A percentile compares a stretch with the other conserved stretches of the same genome.
These are phyloP conservation scores for Gallinago nigripennis DNA, from an alignment of 2,797 vertebrate species.

Conservation along the genomic window DNA sequence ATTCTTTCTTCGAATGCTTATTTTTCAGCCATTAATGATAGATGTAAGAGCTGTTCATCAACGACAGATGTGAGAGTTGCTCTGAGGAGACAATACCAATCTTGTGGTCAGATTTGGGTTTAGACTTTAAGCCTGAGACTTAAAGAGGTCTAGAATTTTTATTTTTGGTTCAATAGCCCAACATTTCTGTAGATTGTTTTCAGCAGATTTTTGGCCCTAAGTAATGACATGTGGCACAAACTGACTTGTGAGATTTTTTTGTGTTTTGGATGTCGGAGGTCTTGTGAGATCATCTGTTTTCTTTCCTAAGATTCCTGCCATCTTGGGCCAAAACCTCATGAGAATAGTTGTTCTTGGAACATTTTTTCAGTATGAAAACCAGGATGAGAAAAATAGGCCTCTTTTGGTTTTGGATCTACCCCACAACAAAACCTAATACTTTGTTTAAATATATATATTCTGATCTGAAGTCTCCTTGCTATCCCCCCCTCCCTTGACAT, in stretches of 20 bases:
- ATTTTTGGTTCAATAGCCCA: background rate
- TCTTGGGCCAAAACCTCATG: slow-evolving; percentile 61
- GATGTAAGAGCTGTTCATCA: background rate
- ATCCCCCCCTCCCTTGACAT: fast-evolving
- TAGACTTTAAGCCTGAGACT: background rate
- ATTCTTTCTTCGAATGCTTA: background rate
- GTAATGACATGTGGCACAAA: slow-evolving; percentile 40
- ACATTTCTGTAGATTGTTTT: slow-evolving; percentile 17
- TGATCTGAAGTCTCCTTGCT: background rate
- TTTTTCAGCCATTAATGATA: background rate
- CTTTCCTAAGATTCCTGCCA: slow-evolving; percentile 36
- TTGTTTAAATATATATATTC: background rate
- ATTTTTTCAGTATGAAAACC: slow-evolving; percentile 30
- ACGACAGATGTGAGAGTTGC: background rate
- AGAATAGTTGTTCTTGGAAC: slow-evolving; percentile 51
- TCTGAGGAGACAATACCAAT: background rate
- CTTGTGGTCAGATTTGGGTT: background rate
- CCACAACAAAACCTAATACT: slow-evolving; percentile 2
- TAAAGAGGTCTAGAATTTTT: background rate
- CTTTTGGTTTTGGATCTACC: slow-evolving; percentile 29
- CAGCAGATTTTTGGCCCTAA: slow-evolving; percentile 47
- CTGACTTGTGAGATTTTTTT: slow-evolving; percentile 36
- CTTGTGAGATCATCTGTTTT: slow-evolving; percentile 59
- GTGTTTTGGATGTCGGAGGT: slow-evolving; percentile 45
- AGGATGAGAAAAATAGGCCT: slow-evolving; percentile 26